Base-by-base conservation (phyloP, 92 coral and sea anemone species). In the Epizoanthus ramosus region DNA sequence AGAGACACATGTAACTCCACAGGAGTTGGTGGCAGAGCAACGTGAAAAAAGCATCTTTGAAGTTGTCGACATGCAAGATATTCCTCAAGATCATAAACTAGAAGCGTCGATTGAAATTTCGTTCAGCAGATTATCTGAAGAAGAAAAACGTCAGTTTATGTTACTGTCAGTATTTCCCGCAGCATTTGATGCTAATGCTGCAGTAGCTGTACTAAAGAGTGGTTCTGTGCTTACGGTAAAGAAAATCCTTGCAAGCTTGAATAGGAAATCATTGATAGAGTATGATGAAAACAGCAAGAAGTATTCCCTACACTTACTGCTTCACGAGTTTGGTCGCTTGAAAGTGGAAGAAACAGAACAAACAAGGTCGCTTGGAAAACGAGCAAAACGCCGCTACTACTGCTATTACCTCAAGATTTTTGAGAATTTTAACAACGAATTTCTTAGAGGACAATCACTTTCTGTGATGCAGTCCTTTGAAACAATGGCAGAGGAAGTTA, bases 271-370 rank as follows among this genome's bases (percentile, higher is more conserved):
- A 2, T 25, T 64, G 17, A 25, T 64, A 64, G 35, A 64, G 15
- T 64, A 64, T 9, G 69, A 64, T 25, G 69, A 64, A 24, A 64
- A 13, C 10, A 64, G 13, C 69, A 22, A 64, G 6, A 64, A 24
- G 69, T 64, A 64, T 12, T 64, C 69, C 23, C 39, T 64, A 3
- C 69, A 64, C 69, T 14, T 23, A 21, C 41, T 64, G 3, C 69
- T 64, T 64, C 69, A 64, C 28, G 69, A 64, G 28, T 64, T 64
- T 24, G 39, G 69, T 33, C 16, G 69, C 69, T 64, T 64, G 69
- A 31, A 64, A 64, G 25, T 64, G 69, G 69, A 24, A 25, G 24
- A 21, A 64, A 64, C 69, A 64, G 69, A 64, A 64, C 69, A 64
- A 33, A 19, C 28, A 64, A 64, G 10, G 8, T 10, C 16, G 5